These are phyloP conservation scores for Pionites leucogaster DNA, from an alignment of 2,113 vertebrate species.

Conservation along the genomic window DNA sequence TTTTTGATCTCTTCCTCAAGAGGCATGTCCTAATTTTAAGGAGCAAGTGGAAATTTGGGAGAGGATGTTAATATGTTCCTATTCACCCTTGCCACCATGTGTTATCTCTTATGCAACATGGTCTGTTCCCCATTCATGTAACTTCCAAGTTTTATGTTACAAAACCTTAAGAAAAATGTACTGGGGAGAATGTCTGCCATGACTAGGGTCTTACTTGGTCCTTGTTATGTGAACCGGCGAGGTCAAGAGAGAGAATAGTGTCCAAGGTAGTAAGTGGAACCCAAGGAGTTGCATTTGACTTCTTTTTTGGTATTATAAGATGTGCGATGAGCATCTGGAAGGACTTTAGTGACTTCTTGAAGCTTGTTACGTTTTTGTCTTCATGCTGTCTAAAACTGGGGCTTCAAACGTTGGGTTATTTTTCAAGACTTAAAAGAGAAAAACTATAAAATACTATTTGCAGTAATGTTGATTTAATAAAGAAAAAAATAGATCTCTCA, in stretches of 20 bases:
- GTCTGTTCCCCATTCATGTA: background rate
- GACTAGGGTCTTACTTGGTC: background rate
- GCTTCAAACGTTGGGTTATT: background rate
- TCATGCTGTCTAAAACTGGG: background rate
- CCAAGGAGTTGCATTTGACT: background rate
- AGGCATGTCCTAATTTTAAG: background rate
- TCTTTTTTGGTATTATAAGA: background rate
- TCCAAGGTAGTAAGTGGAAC: background rate
- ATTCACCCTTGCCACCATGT: background rate
- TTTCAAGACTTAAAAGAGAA: background rate
- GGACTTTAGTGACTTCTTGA: background rate
- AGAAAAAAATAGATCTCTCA: background rate
- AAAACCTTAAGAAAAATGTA: background rate
- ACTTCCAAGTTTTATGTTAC: background rate
- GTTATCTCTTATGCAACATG: rapidly evolving
- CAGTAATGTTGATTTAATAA: background rate
- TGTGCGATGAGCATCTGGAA: background rate
- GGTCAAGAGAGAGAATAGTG: background rate
- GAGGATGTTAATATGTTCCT: background rate
- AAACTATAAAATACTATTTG: background rate
- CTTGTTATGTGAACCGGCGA: background rate
- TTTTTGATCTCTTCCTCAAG: background rate
- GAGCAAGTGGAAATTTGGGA: background rate
- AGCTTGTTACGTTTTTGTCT: background rate
- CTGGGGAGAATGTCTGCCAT: background rate